phyloP scores from a whole-genome alignment of 2,888 invertebrate species.

The Pollenia griseotomentosa region DNA sequence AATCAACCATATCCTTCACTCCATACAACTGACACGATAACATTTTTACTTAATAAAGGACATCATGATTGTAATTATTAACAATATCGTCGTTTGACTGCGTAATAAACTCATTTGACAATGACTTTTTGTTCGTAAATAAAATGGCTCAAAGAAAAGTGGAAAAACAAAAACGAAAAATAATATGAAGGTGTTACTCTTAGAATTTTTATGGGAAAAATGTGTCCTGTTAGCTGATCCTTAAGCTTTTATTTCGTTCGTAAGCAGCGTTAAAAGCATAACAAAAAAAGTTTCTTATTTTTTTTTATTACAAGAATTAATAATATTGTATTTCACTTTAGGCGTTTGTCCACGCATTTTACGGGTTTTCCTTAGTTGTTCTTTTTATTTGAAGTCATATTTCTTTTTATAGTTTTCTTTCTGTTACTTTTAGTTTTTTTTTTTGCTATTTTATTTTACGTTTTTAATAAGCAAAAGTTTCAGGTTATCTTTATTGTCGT shows the following conservation, averaged over 20 bases:
- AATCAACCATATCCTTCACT: constrained; percentile 55
- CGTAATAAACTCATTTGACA: constrained; percentile 20
- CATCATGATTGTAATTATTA: constrained; percentile 69
- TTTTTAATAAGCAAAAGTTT: constrained; percentile 49
- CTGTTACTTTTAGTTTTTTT: constrained; percentile 31
- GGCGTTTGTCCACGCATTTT: constrained; percentile 52
- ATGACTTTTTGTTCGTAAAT: constrained; percentile 79
- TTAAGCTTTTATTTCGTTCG: constrained; percentile 60
- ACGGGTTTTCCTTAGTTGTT: constrained; percentile 43
- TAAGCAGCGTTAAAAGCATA: constrained; percentile 37
- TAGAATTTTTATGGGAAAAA: constrained; percentile 58
- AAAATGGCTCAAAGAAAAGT: constrained; percentile 73
- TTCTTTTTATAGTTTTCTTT: constrained; percentile 68
- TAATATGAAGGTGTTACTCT: constrained; percentile 81
- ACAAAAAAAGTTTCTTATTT: constrained; percentile 54
- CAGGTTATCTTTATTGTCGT: constrained; percentile 65
- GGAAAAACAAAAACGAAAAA: background rate
- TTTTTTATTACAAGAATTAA: constrained; percentile 49
- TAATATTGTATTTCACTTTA: constrained; percentile 57
- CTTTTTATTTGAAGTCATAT: constrained; percentile 66
- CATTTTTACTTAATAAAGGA: constrained; percentile 61
- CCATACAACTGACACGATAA: background rate
- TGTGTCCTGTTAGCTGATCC: constrained; percentile 70
- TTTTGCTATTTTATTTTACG: constrained; percentile 43
- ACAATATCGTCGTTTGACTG: constrained; percentile 71